Conservation (phyloP, 1,140 invertebrate species). For the Lordiphosa stackelbergi region DNA sequence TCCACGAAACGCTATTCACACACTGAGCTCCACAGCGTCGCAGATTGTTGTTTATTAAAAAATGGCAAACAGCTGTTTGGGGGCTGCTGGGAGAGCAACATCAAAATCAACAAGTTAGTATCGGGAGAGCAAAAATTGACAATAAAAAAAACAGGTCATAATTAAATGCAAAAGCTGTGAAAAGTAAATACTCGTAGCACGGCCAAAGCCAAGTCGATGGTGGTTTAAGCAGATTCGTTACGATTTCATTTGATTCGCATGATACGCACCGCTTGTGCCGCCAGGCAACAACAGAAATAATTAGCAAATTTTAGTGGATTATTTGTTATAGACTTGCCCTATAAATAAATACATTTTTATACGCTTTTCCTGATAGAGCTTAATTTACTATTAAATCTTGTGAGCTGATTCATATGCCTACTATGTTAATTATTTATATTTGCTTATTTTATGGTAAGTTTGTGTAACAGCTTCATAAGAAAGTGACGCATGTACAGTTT, state of each 20-base stretch:
- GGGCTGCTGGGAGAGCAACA: constrained; percentile 16
- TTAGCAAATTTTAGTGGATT: constrained; percentile 17
- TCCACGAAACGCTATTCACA: constrained; percentile 61
- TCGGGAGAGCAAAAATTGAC: not conserved
- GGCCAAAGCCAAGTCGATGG: constrained; percentile 16
- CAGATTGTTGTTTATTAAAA: constrained; percentile 67
- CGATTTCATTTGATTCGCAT: constrained; percentile 69
- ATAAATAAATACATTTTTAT: too few relatives aligned
- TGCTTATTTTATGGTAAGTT: constrained; percentile 4
- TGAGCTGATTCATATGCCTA: constrained; percentile 19
- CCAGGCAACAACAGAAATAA: constrained; percentile 45
- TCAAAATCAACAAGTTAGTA: constrained; percentile 36
- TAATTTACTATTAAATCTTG: too few relatives aligned
- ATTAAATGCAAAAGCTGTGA: constrained; percentile 46
- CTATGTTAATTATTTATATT: constrained; percentile 11
- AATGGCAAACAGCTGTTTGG: constrained; percentile 64
- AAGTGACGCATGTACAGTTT: constrained; percentile 9
- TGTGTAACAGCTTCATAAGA: not conserved
- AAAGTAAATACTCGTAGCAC: constrained; percentile 14
- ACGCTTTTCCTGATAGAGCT: too few relatives aligned
- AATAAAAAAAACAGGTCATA: constrained; percentile 50
- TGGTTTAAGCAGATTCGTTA: constrained; percentile 59
- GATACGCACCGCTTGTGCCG: constrained; percentile 43
- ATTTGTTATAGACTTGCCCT: not conserved
- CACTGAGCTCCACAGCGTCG: constrained; percentile 43